These are phyloP conservation scores for Pristionchus mayeri DNA, from an alignment of 2,888 invertebrate genomes.

Conservation along the genomic window DNA sequence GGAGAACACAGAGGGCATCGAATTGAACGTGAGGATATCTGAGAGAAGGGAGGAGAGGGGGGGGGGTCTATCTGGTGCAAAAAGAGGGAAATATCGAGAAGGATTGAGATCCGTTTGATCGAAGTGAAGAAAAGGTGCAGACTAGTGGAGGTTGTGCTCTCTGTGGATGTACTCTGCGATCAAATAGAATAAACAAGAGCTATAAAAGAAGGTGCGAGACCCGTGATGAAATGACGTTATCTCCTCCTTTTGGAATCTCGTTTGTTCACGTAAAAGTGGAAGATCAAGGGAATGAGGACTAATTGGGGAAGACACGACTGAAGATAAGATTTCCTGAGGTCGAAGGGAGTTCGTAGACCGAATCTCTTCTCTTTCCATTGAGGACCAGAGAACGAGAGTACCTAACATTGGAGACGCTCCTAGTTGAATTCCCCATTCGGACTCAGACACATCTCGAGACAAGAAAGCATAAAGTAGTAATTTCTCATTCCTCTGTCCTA, in stretches of 20 bases:
- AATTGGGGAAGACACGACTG: slow-evolving; percentile 3
- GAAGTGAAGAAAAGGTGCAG: not conserved
- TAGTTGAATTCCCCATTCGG: no score
- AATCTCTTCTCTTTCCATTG: no score
- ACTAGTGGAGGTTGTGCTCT: no score
- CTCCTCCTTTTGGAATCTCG: no score
- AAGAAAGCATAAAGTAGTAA: not conserved
- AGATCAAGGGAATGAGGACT: not conserved
- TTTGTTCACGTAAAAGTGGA: not conserved
- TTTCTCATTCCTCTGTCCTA: not conserved
- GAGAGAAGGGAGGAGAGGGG: not conserved
- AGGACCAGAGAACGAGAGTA: no score
- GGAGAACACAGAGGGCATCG: not conserved
- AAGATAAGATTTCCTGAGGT: not conserved
- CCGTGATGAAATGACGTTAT: not conserved
- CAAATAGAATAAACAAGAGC: not conserved
- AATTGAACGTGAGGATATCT: not conserved
- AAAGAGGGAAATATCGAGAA: not conserved
- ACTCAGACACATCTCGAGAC: no score
- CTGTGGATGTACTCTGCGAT: no score
- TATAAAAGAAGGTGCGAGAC: not conserved
- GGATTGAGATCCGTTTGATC: not conserved
- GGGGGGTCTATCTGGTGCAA: not conserved
- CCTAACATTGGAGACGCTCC: no score
- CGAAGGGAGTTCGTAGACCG: not conserved